Evolutionary conservation across 1,140 invertebrate species (phyloP).

Genomic region (Nasonia longicornis): DNA sequence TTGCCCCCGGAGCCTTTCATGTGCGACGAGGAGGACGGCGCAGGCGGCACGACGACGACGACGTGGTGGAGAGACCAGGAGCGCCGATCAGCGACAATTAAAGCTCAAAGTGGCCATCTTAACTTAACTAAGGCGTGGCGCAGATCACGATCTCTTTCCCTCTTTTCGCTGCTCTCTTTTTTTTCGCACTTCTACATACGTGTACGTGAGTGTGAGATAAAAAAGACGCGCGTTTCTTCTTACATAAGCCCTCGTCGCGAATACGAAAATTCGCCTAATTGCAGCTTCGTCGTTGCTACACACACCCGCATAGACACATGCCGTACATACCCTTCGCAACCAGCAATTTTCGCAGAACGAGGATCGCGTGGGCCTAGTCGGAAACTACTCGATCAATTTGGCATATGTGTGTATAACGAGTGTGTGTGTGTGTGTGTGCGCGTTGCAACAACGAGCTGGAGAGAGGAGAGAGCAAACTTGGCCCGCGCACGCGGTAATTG

Average conservation of each 20-base stretch:
- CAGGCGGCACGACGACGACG: neutral
- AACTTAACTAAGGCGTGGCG: constrained; percentile 29
- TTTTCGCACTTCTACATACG: neutral
- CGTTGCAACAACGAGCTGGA: neutral
- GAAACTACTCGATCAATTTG: neutral
- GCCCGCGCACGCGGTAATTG: neutral
- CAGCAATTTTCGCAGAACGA: neutral
- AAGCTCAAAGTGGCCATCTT: constrained; percentile 36
- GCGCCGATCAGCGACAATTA: constrained; percentile 40
- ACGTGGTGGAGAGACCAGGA: neutral
- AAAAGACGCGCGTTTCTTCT: neutral
- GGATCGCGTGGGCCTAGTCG: neutral
- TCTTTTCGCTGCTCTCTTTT: constrained; percentile 9
- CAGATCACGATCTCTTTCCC: constrained; percentile 25
- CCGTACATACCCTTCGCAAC: neutral
- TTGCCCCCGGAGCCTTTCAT: constrained; percentile 25
- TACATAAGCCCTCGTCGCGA: neutral
- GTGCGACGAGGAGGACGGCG: neutral
- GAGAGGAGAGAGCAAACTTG: neutral
- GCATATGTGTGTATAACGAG: neutral
- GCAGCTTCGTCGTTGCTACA: neutral
- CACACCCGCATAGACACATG: neutral
- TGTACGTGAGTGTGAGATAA: neutral
- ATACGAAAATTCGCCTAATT: neutral
- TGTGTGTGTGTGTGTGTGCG: neutral